Conservation (phyloP, 2,797 vertebrate genomes). For the Epinephelus coioides region DNA sequence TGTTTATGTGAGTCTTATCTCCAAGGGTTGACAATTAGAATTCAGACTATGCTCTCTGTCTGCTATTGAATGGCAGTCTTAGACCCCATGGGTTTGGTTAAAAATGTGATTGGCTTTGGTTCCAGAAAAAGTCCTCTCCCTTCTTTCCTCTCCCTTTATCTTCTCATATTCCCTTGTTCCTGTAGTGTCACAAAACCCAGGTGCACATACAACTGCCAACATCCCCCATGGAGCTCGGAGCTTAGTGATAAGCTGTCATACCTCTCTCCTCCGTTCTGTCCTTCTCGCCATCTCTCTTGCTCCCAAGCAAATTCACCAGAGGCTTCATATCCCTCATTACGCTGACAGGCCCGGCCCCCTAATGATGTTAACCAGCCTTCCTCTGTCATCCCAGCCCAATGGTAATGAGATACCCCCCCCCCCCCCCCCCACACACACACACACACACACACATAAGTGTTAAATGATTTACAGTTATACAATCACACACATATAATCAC, state of each 20-base stretch:
- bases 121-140: constrained; percentile 33
- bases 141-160: constrained; percentile 15
- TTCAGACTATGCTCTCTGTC: constrained; percentile 65
- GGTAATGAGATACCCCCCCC: constrained; percentile 70
- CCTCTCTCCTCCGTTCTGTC: not conserved
- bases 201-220: constrained; percentile 30
- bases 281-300: not conserved
- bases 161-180: constrained; percentile 14
- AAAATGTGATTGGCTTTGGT: constrained; percentile 45
- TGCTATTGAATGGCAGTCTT: constrained; percentile 65
- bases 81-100: constrained; percentile 61
- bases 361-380: constrained; percentile 81
- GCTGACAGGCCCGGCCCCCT: constrained; percentile 73
- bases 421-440: not conserved
- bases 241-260: constrained; percentile 38
- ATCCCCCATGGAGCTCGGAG: constrained; percentile 22
- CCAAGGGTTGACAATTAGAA: constrained; percentile 71
- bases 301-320: constrained; percentile 61
- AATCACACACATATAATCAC: constrained; percentile 59
- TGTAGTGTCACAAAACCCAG: constrained; percentile 39
- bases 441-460: constrained; percentile 33
- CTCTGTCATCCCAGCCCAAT: constrained; percentile 70
- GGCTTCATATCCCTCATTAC: constrained; percentile 77
- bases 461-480: constrained; percentile 70
- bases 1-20: constrained; percentile 55